Conservation (phyloP, 2,888 invertebrate species). For the Syrphus vitripennis region DNA sequence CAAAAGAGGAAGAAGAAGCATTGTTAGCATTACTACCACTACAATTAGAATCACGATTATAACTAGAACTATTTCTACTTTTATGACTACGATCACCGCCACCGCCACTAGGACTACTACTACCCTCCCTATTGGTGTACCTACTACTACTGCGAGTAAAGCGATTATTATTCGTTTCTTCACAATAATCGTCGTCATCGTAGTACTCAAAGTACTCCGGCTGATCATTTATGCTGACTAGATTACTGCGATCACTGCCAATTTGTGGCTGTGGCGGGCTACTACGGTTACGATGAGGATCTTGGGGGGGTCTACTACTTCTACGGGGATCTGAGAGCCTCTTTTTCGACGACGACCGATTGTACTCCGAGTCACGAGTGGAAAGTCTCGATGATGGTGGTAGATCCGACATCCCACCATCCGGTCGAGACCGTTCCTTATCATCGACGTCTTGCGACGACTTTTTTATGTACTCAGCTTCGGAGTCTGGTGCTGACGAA, state of each 20-base stretch:
- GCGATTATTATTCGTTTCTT: background rate
- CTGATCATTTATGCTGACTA: conserved; percentile 83
- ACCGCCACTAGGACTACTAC: conserved; percentile 55
- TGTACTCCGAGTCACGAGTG: conserved; percentile 61
- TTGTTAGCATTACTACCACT: conserved; percentile 84
- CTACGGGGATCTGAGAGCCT: conserved; percentile 54
- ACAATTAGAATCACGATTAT: conserved; percentile 81
- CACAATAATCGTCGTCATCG: conserved; percentile 72
- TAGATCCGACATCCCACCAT: conserved; percentile 71
- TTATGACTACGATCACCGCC: conserved; percentile 59
- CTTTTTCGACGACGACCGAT: conserved; percentile 67
- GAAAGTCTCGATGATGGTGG: conserved; percentile 30
- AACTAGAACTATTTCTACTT: conserved; percentile 79
- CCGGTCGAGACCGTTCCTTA: conserved; percentile 73
- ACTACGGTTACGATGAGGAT: conserved; percentile 70
- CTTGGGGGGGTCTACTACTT: conserved; percentile 43
- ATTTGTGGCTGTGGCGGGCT: conserved; percentile 73
- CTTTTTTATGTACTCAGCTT: conserved; percentile 50
- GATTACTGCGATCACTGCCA: conserved; percentile 77
- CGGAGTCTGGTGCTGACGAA: conserved; percentile 72
- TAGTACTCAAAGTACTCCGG: conserved; percentile 83
- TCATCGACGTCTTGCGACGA: conserved; percentile 35
- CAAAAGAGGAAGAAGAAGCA: conserved; percentile 85
- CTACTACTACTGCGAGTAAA: conserved; percentile 24
- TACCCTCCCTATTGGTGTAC: conserved; percentile 29